phyloP scores from a whole-genome alignment of 1,140 invertebrate species.

The Gryllus bimaculatus region DNA sequence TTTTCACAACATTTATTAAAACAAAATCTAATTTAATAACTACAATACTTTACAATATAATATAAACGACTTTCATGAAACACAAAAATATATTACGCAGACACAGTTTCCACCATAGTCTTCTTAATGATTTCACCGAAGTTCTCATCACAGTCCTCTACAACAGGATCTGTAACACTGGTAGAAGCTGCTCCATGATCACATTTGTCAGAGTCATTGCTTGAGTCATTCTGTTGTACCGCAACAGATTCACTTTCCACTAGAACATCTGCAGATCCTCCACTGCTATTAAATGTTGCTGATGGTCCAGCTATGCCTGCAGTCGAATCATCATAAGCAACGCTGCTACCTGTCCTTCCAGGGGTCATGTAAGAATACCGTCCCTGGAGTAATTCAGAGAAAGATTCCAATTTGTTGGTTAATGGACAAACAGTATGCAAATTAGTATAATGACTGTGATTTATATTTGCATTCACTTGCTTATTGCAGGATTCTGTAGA shows the following conservation, averaged over 20 bases:
- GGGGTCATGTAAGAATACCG: conserved; percentile 44
- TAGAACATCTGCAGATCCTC: conserved; percentile 21
- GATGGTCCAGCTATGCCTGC: conserved; percentile 22
- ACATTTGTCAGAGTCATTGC: conserved; percentile 20
- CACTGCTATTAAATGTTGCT: conserved; percentile 22
- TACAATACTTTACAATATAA: conserved; percentile 16
- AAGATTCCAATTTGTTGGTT: conserved; percentile 51
- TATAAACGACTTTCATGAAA: conserved; percentile 12
- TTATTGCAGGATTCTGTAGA: conserved; percentile 27
- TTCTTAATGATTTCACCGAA: conserved; percentile 89
- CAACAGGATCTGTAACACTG: conserved; percentile 28
- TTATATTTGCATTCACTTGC: background rate
- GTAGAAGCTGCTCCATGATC: conserved; percentile 22
- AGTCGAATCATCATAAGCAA: conserved; percentile 26
- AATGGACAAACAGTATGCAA: conserved; percentile 41
- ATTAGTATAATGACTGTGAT: conserved; percentile 41
- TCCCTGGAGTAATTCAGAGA: conserved; percentile 52
- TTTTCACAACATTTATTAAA: conserved; percentile 44
- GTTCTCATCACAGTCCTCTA: conserved; percentile 56
- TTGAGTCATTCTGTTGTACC: conserved; percentile 8
- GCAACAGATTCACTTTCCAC: conserved; percentile 19
- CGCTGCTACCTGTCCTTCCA: conserved; percentile 26
- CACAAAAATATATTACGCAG: conserved; percentile 45
- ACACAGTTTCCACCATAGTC: conserved; percentile 82
- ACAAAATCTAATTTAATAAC: conserved; percentile 16